phyloP scores from a whole-genome alignment of 2,113 vertebrate species.

The Clinocottus analis region DNA sequence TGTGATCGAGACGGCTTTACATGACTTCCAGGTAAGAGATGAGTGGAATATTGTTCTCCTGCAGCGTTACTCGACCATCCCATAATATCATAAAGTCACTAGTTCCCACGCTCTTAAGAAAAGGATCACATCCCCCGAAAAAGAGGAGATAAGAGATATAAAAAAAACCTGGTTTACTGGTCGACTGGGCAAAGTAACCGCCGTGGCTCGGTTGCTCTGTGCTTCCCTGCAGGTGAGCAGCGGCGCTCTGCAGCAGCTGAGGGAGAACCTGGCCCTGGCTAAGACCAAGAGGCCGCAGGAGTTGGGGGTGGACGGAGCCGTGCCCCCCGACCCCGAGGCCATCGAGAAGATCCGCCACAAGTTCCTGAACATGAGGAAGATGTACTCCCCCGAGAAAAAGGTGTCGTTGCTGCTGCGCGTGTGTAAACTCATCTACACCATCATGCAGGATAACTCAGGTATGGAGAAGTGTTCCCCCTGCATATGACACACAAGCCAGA shows the following conservation, averaged over 20 bases:
- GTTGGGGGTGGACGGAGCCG: slow-evolving; percentile 90
- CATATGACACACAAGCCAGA: not conserved
- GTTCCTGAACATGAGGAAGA: slow-evolving; percentile 93
- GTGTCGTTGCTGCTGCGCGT: slow-evolving; percentile 92
- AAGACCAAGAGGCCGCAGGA: slow-evolving; percentile 91
- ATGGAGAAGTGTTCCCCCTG: slow-evolving; percentile 12
- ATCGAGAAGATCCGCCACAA: slow-evolving; percentile 96
- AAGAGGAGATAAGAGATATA: not conserved
- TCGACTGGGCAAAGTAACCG: not conserved
- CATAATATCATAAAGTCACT: not conserved
- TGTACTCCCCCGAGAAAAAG: slow-evolving; percentile 98
- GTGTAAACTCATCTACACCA: slow-evolving; percentile 96
- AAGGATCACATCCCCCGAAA: not conserved
- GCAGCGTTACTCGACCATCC: not conserved
- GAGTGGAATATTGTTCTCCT: not conserved
- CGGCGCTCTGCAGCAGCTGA: slow-evolving; percentile 91
- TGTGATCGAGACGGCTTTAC: slow-evolving; percentile 88
- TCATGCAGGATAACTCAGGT: slow-evolving; percentile 99
- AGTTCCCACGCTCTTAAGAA: not conserved
- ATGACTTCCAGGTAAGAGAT: slow-evolving; percentile 86
- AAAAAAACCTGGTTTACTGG: not conserved
- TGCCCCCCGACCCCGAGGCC: slow-evolving; percentile 89
- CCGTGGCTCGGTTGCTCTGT: no score
- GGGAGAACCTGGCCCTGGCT: slow-evolving; percentile 92
- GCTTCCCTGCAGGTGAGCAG: slow-evolving; percentile 77